Conservation (phyloP, 2,888 invertebrate genomes). For the Eupithecia pulchellata region DNA sequence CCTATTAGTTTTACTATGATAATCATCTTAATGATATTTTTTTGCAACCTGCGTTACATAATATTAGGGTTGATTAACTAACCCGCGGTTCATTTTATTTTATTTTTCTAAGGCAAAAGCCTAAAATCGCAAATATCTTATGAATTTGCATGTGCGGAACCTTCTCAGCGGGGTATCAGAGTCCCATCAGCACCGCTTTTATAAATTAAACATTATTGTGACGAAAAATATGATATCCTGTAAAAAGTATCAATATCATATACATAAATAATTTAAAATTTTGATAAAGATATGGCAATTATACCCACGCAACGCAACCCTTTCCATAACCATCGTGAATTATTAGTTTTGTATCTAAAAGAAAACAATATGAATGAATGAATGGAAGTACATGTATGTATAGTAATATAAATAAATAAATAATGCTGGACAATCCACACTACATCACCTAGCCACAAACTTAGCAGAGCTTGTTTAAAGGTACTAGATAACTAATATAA, state of each 20-base stretch:
- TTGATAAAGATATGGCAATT: neutral
- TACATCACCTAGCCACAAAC: too few species aligned
- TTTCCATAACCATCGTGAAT: neutral
- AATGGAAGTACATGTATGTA: too few species aligned
- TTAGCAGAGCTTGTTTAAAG: too few species aligned
- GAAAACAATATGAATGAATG: neutral
- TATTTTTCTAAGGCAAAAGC: neutral
- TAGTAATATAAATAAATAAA: too few species aligned
- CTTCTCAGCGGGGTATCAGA: slow-evolving; percentile 3
- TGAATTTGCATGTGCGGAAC: neutral
- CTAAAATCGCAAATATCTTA: neutral
- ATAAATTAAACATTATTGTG: neutral
- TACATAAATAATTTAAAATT: neutral
- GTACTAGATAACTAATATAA: too few species aligned
- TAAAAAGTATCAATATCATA: neutral
- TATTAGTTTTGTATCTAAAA: neutral
- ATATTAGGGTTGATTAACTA: neutral
- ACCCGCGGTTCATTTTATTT: neutral
- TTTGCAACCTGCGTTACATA: too few species aligned
- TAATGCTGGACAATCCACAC: too few species aligned
- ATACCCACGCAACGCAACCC: neutral
- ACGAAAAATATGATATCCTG: neutral
- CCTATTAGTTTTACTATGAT: neutral
- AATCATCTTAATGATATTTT: neutral
- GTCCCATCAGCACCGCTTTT: neutral